These are phyloP conservation scores for Triplophysa bombifrons DNA, from an alignment of 2,797 vertebrate species.

Conservation along the genomic window DNA sequence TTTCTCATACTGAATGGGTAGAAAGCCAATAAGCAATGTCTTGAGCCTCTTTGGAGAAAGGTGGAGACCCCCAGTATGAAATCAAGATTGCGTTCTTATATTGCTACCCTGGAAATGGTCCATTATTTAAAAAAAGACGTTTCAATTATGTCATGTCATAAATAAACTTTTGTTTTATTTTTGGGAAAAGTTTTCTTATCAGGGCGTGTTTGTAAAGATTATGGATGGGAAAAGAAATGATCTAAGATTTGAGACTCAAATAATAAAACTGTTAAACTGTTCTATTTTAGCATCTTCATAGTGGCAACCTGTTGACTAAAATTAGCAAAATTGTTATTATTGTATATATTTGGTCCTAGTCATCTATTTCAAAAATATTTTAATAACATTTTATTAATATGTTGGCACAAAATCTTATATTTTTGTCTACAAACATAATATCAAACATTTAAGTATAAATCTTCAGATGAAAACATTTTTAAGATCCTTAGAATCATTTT, in stretches of 20 bases:
- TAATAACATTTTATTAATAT: too few relatives aligned
- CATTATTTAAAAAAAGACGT: slow-evolving; percentile 36
- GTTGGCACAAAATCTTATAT: too few relatives aligned
- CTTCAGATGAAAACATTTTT: too few relatives aligned
- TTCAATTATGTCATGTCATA: slow-evolving; percentile 12
- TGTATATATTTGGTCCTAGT: too few relatives aligned
- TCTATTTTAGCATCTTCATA: too few relatives aligned
- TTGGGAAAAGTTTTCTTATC: slow-evolving; percentile 36
- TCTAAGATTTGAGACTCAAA: slow-evolving; percentile 38
- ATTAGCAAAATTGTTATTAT: too few relatives aligned
- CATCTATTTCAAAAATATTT: too few relatives aligned
- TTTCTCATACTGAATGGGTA: slow-evolving; percentile 61
- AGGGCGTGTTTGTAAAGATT: slow-evolving; percentile 50
- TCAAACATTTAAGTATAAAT: too few relatives aligned
- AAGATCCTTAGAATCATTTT: too few relatives aligned
- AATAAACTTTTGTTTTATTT: slow-evolving; percentile 43
- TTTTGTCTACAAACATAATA: too few relatives aligned
- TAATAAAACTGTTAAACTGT: background rate
- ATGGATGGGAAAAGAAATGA: slow-evolving; percentile 51
- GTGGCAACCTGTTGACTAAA: too few relatives aligned
- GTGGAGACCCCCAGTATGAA: slow-evolving; percentile 49
- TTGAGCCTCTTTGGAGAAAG: slow-evolving; percentile 46
- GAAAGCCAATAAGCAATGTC: slow-evolving; percentile 52
- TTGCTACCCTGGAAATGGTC: slow-evolving; percentile 56
- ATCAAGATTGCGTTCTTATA: slow-evolving; percentile 53